Evolutionary conservation across 2,888 invertebrate species (phyloP).

Genomic region (Rotaria sp.): DNA sequence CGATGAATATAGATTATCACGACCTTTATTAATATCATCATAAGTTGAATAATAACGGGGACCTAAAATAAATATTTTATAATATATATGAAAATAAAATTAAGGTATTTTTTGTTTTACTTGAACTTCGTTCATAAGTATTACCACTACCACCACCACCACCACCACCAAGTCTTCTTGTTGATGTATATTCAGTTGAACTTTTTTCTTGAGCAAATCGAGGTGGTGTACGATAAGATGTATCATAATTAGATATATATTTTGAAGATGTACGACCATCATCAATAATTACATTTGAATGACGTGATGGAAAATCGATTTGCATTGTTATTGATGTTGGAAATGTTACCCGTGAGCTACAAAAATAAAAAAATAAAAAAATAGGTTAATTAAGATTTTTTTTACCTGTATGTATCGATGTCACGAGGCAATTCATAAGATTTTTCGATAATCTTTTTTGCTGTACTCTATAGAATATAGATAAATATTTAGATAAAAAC

Average conservation of each 20-base stretch:
- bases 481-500: background rate
- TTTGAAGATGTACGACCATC: background rate
- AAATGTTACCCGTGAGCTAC: background rate
- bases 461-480: background rate
- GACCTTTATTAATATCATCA: background rate
- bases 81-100: too few species aligned
- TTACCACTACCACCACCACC: background rate
- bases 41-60: background rate
- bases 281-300: background rate
- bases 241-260: background rate
- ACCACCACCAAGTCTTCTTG: background rate
- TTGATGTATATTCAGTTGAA: constrained; percentile 7
- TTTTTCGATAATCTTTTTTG: background rate
- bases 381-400: too few species aligned
- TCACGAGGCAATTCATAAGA: constrained; percentile 12
- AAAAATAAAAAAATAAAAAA: background rate
- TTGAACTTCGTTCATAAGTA: background rate
- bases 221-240: background rate
- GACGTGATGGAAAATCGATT: background rate
- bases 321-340: background rate
- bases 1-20: background rate
- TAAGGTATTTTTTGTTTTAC: background rate
- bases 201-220: background rate
- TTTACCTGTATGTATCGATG: background rate
- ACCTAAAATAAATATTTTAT: background rate